Conservation (phyloP, 2,113 vertebrate species). For the Ceyx margarethae region DNA sequence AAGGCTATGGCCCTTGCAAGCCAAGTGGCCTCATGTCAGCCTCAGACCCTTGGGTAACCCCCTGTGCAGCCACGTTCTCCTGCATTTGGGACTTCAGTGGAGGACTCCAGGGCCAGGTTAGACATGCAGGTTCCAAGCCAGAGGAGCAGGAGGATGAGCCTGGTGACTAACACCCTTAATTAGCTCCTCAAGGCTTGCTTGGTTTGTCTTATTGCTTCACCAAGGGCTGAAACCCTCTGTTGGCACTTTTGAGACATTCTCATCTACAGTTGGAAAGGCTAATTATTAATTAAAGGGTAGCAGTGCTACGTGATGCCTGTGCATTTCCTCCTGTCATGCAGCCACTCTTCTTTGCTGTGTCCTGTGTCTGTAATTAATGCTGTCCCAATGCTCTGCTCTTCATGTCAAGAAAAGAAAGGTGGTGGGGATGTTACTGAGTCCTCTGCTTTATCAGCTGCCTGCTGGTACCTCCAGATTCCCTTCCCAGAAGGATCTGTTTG, state of each 20-base stretch:
- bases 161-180: not conserved
- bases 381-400: not conserved
- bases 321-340: not conserved
- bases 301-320: not conserved
- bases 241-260: not conserved
- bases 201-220: not conserved
- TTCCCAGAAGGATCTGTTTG: not conserved
- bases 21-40: not conserved
- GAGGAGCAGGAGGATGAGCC: accelerated
- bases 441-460: not conserved
- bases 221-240: not conserved
- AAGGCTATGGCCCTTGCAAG: not conserved
- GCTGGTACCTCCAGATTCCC: not conserved
- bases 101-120: not conserved
- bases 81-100: not conserved
- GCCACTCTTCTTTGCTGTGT: not conserved
- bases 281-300: conserved; percentile 11
- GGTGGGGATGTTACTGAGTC: not conserved
- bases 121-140: not conserved
- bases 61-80: not conserved
- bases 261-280: not conserved
- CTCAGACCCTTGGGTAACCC: not conserved
- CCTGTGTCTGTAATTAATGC: not conserved
- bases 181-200: not conserved
- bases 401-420: not conserved